phyloP scores from a whole-genome alignment of 2,113 vertebrate species.

The Alligator mississippiensis region DNA sequence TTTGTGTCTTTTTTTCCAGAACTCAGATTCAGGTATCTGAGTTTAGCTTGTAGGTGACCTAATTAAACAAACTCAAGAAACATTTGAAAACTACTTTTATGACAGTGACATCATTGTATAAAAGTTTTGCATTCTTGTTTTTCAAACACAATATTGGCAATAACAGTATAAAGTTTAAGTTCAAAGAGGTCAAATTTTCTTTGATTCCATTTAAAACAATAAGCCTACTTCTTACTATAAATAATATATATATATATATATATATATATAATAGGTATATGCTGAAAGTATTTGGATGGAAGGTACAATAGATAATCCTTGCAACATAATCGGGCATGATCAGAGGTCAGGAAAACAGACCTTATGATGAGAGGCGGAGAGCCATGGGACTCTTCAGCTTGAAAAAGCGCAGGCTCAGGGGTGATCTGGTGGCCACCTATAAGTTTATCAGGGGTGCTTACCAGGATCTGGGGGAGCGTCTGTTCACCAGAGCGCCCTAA shows the following conservation, averaged over 20 bases:
- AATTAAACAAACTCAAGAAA: slow-evolving; percentile 58
- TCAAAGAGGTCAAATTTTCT: slow-evolving; percentile 55
- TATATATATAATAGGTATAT: neutral
- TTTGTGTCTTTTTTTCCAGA: slow-evolving; percentile 8
- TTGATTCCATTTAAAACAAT: slow-evolving; percentile 32
- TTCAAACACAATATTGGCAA: slow-evolving; percentile 68
- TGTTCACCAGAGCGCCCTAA: too few species aligned
- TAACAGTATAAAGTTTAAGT: slow-evolving; percentile 58
- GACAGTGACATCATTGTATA: slow-evolving; percentile 62
- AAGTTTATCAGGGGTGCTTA: too few species aligned
- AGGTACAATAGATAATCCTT: neutral
- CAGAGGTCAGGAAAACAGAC: too few species aligned
- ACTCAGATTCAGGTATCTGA: slow-evolving; percentile 41
- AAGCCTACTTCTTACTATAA: slow-evolving; percentile 68
- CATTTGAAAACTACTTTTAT: slow-evolving; percentile 65
- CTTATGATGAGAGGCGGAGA: too few species aligned
- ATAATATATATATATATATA: slow-evolving; percentile 50
- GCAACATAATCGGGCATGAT: too few species aligned
- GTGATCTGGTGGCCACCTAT: too few species aligned
- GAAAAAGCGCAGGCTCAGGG: too few species aligned
- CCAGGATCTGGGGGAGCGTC: too few species aligned
- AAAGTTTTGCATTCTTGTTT: slow-evolving; percentile 71
- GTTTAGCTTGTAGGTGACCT: slow-evolving; percentile 9
- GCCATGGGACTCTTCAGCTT: too few species aligned
- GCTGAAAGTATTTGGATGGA: slow-evolving; percentile 47